These are phyloP conservation scores for Pasiphila rectangulata DNA, from an alignment of 2,888 invertebrate species.

Conservation along the genomic window DNA sequence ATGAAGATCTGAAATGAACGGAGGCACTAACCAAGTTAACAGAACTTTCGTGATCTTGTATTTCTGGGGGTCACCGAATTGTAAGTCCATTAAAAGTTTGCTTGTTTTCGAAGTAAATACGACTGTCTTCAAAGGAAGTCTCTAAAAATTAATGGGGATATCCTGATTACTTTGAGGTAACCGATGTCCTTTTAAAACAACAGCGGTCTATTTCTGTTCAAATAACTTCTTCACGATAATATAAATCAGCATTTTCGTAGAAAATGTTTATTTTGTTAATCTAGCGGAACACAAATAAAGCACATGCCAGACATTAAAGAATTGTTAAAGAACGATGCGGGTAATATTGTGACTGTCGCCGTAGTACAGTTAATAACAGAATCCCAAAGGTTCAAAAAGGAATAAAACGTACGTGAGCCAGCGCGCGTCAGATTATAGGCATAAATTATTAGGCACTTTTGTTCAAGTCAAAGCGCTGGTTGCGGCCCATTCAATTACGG, in stretches of 20 bases:
- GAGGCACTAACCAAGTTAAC: slow-evolving; percentile 23
- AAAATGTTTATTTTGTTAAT: slow-evolving; percentile 49
- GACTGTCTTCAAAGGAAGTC: slow-evolving; percentile 71
- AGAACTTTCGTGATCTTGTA: slow-evolving; percentile 39
- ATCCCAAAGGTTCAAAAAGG: slow-evolving; percentile 66
- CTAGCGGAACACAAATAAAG: slow-evolving; percentile 51
- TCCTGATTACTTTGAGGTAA: slow-evolving; percentile 67
- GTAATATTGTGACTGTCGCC: slow-evolving; percentile 73
- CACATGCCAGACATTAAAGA: slow-evolving; percentile 59
- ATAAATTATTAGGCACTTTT: slow-evolving; percentile 80
- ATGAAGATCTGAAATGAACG: slow-evolving; percentile 16
- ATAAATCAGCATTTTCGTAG: slow-evolving; percentile 24
- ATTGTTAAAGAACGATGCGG: slow-evolving; percentile 57
- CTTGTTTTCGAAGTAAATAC: slow-evolving; percentile 72
- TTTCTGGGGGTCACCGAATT: slow-evolving; percentile 67
- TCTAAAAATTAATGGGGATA: slow-evolving; percentile 78
- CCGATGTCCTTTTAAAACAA: slow-evolving; percentile 30
- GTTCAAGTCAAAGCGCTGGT: slow-evolving; percentile 72
- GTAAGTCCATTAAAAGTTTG: slow-evolving; percentile 78
- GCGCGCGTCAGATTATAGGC: slow-evolving; percentile 76
- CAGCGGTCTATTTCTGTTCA: slow-evolving; percentile 54
- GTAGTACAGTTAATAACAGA: slow-evolving; percentile 68
- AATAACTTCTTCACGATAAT: slow-evolving; percentile 46
- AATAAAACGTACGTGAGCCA: slow-evolving; percentile 59
- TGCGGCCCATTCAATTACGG: slow-evolving; percentile 75